A percentile compares a stretch with the other conserved stretches of the same genome.
Evolutionary conservation across 2,113 vertebrate species (phyloP).

Genomic region (Cinclus mexicanus): DNA sequence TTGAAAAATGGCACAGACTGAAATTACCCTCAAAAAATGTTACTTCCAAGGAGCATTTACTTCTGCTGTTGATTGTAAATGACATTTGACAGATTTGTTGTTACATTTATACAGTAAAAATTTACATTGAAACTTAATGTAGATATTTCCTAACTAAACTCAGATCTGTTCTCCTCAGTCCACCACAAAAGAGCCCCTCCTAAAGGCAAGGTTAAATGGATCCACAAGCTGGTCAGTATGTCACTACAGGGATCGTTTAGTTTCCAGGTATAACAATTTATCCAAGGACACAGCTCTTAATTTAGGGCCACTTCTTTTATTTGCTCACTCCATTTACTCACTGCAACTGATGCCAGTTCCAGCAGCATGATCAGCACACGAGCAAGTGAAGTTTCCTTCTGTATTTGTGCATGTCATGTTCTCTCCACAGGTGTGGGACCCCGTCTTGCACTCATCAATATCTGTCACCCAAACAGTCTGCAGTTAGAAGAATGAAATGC

Average conservation of each 20-base stretch:
- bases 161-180: not conserved
- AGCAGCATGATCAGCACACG: constrained; percentile 45
- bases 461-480: constrained; percentile 73
- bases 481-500: constrained; percentile 43
- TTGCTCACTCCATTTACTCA: constrained; percentile 44
- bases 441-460: constrained; percentile 78
- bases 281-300: not conserved
- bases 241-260: not conserved
- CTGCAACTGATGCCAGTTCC: constrained; percentile 66
- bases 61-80: not conserved
- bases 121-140: not conserved
- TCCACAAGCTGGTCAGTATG: not conserved
- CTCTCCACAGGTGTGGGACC: constrained; percentile 73
- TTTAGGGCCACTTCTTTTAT: not conserved
- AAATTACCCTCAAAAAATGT: not conserved
- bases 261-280: not conserved
- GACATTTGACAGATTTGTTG: not conserved
- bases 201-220: not conserved
- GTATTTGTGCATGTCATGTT: constrained; percentile 76
- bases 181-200: not conserved
- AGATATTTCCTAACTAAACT: not conserved
- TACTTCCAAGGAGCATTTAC: not conserved
- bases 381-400: constrained; percentile 76
- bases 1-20: not conserved
- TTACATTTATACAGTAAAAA: not conserved